Evolutionary conservation across 2,797 vertebrate species (phyloP).

Genomic region (Sebastes jordani): DNA sequence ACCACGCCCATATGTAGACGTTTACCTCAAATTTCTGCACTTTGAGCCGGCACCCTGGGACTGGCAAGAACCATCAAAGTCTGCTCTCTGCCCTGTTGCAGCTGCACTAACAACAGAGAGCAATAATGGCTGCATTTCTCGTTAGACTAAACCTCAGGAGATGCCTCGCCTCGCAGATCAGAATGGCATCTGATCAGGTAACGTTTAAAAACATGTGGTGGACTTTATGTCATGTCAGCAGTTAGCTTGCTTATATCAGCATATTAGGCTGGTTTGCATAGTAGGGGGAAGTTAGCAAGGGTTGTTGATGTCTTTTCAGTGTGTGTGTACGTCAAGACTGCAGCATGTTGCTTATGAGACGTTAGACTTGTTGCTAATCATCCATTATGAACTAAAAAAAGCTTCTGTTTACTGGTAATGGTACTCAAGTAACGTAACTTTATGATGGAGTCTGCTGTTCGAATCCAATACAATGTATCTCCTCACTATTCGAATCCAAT

Average conservation of each 20-base stretch:
- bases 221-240: slow-evolving; percentile 19
- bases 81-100: neutral
- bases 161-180: slow-evolving; percentile 70
- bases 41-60: neutral
- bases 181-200: slow-evolving; percentile 84
- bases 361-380: neutral
- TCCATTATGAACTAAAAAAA: neutral
- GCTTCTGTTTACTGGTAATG: neutral
- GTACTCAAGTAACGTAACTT: neutral
- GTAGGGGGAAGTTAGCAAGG: neutral
- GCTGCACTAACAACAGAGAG: neutral
- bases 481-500: no score
- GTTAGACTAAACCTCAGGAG: slow-evolving; percentile 59
- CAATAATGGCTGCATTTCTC: slow-evolving; percentile 73
- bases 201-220: neutral
- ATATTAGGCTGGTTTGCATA: neutral
- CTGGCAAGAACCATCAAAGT: fast-evolving
- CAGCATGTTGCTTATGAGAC: neutral
- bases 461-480: no score
- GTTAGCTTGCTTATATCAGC: slow-evolving; percentile 37
- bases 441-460: neutral
- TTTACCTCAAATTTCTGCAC: slow-evolving; percentile 52
- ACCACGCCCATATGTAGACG: neutral
- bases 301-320: neutral
- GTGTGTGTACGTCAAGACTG: neutral